Evolutionary conservation across 1,140 invertebrate genomes (phyloP), one percentile per base, ranked within the genome.

Genomic region (Zaprionus camerounensis): DNA sequence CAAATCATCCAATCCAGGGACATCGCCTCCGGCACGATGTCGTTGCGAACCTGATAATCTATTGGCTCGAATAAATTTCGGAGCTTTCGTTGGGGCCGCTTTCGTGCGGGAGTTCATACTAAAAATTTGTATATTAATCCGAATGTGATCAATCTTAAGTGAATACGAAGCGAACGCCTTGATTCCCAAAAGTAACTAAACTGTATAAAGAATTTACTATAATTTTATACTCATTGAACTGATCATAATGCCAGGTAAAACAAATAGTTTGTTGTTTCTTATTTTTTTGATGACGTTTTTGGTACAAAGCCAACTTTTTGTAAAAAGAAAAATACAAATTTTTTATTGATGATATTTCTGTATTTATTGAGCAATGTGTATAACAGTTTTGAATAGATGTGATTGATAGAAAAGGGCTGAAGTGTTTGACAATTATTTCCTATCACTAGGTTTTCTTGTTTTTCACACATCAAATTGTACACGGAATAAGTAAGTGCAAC

Each of bases 1-100:
- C 63, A 65, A 76, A 26, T 28, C 63, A 73, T 81, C 84, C 9
- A 34, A 34, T 64, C 78, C 85, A 91, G 82, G 85, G 62, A 79
- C 86, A 71, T 76, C 79, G 61, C 81, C 81, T 58, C 75, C 81
- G 62, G 34, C 71, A 67, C 80, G 80, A 64, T 38, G 61, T 7
- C 26, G 71, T 62, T 67, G 78, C 69, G 85, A 70, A 38, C 58
- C 55, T 72, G 76, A 70, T 49, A 74, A 70, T 56, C 65, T 76
- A 24, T 44, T 56, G 49, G 38, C 34, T 22, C 64, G 75, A 20
- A 65, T 24, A n/a, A 44, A 24, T 7, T 61, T 64, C 7, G 58
- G 51, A n/a, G 26, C 13, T 55, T 71, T 68, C 17, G 51, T 20
- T 9, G 22, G 4, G 31, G 31, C n/a, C 15, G n/a, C 2, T 57